These are phyloP conservation scores for Drosophila littoralis DNA, from an alignment of 1,140 invertebrate genomes.

Conservation along the genomic window DNA sequence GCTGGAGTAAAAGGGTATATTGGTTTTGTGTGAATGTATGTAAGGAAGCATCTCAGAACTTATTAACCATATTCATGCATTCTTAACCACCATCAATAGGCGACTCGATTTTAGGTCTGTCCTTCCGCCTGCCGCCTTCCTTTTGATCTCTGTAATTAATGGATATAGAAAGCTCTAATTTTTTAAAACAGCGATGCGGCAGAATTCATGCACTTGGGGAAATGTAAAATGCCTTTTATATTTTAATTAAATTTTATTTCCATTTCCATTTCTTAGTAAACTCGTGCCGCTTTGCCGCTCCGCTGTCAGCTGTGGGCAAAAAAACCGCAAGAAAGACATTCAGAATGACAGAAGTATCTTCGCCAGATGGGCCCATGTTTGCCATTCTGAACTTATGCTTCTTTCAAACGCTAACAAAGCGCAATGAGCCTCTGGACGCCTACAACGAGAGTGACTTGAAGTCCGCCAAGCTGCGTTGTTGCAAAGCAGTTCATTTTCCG, in stretches of 20 bases:
- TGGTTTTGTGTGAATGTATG: too few species aligned
- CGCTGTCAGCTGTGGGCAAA: neutral
- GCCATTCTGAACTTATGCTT: conserved; percentile 63
- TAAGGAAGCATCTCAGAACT: too few species aligned
- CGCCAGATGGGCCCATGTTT: conserved; percentile 36
- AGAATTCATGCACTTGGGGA: too few species aligned
- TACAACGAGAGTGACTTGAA: conserved; percentile 50
- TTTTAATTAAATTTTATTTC: neutral
- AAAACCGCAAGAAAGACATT: neutral
- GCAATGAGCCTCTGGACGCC: conserved; percentile 46
- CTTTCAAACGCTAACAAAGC: conserved; percentile 48
- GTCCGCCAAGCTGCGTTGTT: conserved; percentile 31
- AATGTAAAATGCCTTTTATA: too few species aligned
- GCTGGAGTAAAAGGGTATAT: too few species aligned
- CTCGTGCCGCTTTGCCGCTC: conserved; percentile 51
- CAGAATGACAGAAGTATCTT: neutral
- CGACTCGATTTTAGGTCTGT: too few species aligned
- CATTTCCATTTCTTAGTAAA: conserved; percentile 37
- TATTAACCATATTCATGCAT: too few species aligned
- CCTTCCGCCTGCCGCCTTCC: too few species aligned
- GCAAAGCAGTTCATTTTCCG: conserved; percentile 16
- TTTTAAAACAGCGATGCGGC: too few species aligned
- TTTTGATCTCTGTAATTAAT: too few species aligned
- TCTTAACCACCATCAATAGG: too few species aligned
- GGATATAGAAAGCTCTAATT: too few species aligned